Conservation (phyloP, 2,113 vertebrate species). For the Takifugu flavidus region DNA sequence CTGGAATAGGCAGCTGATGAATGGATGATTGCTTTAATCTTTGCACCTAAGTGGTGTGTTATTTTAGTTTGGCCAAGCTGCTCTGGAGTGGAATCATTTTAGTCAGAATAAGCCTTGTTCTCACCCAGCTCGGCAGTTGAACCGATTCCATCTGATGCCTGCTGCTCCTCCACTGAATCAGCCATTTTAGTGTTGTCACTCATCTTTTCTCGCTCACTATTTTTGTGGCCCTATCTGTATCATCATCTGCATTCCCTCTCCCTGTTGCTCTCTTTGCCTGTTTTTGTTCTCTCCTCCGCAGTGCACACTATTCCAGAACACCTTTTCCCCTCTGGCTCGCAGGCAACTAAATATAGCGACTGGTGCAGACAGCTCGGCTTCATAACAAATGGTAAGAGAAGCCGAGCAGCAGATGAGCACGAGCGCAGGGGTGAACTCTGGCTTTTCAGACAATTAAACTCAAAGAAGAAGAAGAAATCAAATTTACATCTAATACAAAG, state of each 20-base stretch:
- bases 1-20: too few species aligned
- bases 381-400: conserved; percentile 65
- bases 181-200: too few species aligned
- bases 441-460: conserved; percentile 17
- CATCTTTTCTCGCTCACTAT: not conserved
- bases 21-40: too few species aligned
- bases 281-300: conserved; percentile 27
- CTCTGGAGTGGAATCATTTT: too few species aligned
- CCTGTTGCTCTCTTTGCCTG: conserved; percentile 1
- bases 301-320: conserved; percentile 64
- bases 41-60: too few species aligned
- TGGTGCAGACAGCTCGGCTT: conserved; percentile 65
- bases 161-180: too few species aligned
- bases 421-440: not conserved
- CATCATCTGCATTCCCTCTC: conserved; percentile 33
- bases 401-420: conserved; percentile 20
- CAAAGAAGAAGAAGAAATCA: not conserved
- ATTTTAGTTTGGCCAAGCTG: too few species aligned
- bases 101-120: too few species aligned
- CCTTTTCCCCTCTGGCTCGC: conserved; percentile 63
- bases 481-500: not conserved
- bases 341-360: conserved; percentile 73
- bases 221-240: conserved; percentile 2
- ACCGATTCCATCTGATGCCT: too few species aligned
- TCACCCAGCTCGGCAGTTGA: too few species aligned